These are phyloP conservation scores for Pseudochirops cupreus DNA, from an alignment of 2,797 vertebrate species.

Conservation along the genomic window DNA sequence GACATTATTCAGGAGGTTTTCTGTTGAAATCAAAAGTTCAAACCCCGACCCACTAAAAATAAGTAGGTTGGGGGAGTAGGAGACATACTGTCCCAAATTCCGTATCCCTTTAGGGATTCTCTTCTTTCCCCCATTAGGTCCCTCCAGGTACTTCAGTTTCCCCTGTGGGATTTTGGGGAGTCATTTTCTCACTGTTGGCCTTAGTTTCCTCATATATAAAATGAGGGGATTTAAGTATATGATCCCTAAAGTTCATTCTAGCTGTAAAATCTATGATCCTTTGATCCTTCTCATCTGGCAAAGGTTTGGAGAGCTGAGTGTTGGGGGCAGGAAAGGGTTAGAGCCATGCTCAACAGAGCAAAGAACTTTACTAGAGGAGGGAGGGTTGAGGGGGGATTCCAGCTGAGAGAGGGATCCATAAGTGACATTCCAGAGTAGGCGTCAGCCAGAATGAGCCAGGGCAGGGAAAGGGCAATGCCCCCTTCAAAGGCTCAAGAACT, in stretches of 20 bases:
- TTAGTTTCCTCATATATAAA: not conserved
- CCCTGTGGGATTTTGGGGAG: not conserved
- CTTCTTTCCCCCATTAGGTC: not conserved
- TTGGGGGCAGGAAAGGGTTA: not conserved
- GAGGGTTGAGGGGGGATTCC: slow-evolving; percentile 35
- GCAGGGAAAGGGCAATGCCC: slow-evolving; percentile 28
- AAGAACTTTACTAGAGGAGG: not conserved
- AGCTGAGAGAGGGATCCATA: slow-evolving; percentile 22
- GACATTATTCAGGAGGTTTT: not conserved
- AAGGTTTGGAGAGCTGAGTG: not conserved
- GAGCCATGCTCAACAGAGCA: not conserved
- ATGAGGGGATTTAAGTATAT: not conserved
- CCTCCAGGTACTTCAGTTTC: not conserved
- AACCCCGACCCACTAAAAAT: not conserved
- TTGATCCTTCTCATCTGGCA: slow-evolving; percentile 15
- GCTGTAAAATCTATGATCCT: not conserved
- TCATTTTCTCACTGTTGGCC: not conserved
- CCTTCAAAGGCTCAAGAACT: slow-evolving; percentile 13
- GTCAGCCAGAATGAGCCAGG: slow-evolving; percentile 30
- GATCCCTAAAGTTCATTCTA: not conserved
- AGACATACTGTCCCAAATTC: not conserved
- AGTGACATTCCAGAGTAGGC: slow-evolving; percentile 48
- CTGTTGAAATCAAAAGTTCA: not conserved
- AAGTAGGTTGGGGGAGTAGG: not conserved
- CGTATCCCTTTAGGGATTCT: not conserved